These are phyloP conservation scores for Eugnorisma glareosa DNA, from an alignment of 2,888 invertebrate genomes.

Conservation along the genomic window DNA sequence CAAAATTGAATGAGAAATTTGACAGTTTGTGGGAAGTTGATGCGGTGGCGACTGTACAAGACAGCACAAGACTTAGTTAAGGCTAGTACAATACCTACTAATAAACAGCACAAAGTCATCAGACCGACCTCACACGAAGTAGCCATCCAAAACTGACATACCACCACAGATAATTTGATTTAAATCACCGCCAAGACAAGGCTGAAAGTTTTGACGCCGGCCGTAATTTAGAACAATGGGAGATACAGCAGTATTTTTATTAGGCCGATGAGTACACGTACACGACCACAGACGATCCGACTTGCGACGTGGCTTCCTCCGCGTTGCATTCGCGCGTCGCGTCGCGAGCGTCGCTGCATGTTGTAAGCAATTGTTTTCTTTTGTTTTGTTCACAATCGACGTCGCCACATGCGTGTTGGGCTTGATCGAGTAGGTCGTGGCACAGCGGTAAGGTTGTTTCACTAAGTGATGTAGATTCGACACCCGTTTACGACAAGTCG, in stretches of 20 bases:
- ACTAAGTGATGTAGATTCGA: slow-evolving; percentile 60
- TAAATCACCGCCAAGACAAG: slow-evolving; percentile 40
- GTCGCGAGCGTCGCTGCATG: neutral
- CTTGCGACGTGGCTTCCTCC: neutral
- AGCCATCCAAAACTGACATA: slow-evolving; percentile 9
- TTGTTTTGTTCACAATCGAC: neutral
- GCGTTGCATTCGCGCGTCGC: neutral
- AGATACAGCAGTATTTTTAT: slow-evolving; percentile 42
- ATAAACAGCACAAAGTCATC: neutral
- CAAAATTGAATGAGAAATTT: too few relatives aligned
- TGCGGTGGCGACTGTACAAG: too few relatives aligned
- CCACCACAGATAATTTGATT: slow-evolving; percentile 37
- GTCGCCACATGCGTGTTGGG: neutral
- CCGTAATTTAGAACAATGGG: slow-evolving; percentile 46
- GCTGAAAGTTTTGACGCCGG: slow-evolving; percentile 27
- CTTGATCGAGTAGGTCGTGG: neutral
- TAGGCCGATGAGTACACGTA: slow-evolving; percentile 35
- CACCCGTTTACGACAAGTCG: slow-evolving; percentile 47
- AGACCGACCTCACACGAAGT: neutral
- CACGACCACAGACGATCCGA: neutral
- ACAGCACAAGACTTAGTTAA: too few relatives aligned
- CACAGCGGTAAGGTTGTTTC: slow-evolving; percentile 35
- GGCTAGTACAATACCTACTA: neutral
- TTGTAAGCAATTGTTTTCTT: neutral
- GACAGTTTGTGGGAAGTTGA: too few relatives aligned